Base-by-base conservation (phyloP, 1,140 invertebrate genomes). In the Rhagoletis zephyria region DNA sequence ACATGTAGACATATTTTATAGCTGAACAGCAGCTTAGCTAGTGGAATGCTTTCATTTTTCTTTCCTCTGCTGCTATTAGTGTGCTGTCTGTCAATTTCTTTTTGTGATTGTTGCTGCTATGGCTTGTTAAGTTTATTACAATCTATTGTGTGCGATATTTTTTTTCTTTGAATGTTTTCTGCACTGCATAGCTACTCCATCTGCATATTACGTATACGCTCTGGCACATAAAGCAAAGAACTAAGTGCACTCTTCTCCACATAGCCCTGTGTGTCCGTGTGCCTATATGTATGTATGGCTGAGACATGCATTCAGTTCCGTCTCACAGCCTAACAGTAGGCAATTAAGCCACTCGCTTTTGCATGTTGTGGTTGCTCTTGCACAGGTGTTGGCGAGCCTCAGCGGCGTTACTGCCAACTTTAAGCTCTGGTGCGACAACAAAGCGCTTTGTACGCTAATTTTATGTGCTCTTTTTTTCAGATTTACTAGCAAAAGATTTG, bases 71-170 rank as follows among this genome's bases (percentile, higher is more conserved):
- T 64, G 63, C 63, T 67, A 7, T 81, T 30, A 19, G 42, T 14
- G 6, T 48, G n/a, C 14, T 74, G 67, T 12, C 30, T 30, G 30
- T 40, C 67, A 74, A 12, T 42, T 45, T 74, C 12, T 19, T 67
- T 74, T 3, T 14, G 42, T 14, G 14, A 3, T 5, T 45, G 67
- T 42, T 74, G 67, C 3, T 74, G 74, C 48, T 81, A 56, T 30
- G n/a, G 12, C 19, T 81, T 81, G 74, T 81, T 81, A 81, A 81
- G 74, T 81, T 81, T 81, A 56, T 81, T 81, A 81, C 74, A 81
- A 30, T 56, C 45, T 56, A 81, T 51, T 81, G 48, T 30, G 6
- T 64, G 63, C 16, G 63, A 10, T 12, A 14, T 67, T 67, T 67
- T 67, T 67, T 67, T 40, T 67, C n/a, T 67, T 30, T 30, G 6